These are phyloP conservation scores for Yponomeuta evonymella DNA, from an alignment of 2,888 invertebrate species.

Conservation along the genomic window DNA sequence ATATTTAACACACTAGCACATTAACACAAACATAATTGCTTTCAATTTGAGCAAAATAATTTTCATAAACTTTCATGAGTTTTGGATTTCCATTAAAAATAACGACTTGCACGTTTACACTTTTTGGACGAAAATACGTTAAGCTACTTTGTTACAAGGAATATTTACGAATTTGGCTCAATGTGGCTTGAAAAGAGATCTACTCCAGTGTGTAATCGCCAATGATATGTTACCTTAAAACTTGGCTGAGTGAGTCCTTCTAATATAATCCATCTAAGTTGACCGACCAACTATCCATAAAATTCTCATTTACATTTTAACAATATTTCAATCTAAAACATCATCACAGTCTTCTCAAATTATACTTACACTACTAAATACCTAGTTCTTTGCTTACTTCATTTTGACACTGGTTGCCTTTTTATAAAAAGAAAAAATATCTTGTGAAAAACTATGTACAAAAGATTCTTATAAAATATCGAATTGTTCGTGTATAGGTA, in stretches of 20 bases:
- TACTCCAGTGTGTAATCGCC: background rate
- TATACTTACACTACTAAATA: constrained; percentile 24
- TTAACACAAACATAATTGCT: constrained; percentile 41
- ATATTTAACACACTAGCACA: constrained; percentile 11
- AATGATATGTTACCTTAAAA: constrained; percentile 13
- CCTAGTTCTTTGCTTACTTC: constrained; percentile 10
- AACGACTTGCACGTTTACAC: background rate
- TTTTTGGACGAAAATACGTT: background rate
- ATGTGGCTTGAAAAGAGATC: constrained; percentile 13
- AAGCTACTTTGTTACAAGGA: background rate
- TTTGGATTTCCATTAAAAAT: background rate
- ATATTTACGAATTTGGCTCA: constrained; percentile 15
- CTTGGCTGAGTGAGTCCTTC: constrained; percentile 9
- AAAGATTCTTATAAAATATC: constrained; percentile 16
- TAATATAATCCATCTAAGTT: constrained; percentile 13
- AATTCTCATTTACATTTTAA: constrained; percentile 40
- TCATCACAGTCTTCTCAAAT: constrained; percentile 75
- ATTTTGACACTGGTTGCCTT: constrained; percentile 10
- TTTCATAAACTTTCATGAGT: constrained; percentile 19
- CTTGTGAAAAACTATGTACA: constrained; percentile 14
- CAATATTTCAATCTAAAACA: constrained; percentile 52
- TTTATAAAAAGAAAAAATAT: constrained; percentile 8
- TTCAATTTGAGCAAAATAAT: constrained; percentile 59
- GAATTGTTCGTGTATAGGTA: constrained; percentile 12
- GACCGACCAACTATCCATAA: constrained; percentile 34